Evolutionary conservation across 2,113 vertebrate species (phyloP).

Genomic region (Tauraco erythrolophus): DNA sequence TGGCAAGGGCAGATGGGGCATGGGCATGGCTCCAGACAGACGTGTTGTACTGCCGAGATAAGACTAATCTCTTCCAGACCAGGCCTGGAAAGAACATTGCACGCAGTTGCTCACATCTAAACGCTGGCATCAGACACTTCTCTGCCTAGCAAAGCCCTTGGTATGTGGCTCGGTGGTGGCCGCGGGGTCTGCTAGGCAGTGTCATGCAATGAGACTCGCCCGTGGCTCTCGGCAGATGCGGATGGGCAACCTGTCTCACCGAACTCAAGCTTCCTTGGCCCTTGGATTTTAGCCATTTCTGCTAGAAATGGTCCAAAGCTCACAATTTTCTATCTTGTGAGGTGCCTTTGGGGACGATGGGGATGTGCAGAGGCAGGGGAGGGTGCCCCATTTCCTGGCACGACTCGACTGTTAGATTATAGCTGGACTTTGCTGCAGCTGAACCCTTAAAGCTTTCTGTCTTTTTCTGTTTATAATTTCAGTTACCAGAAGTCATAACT

Average conservation of each 20-base stretch:
- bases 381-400: not conserved
- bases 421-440: not conserved
- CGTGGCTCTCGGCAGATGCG: fast-evolving
- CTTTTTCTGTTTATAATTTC: not conserved
- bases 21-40: fast-evolving
- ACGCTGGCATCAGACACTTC: fast-evolving
- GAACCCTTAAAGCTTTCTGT: not conserved
- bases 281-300: not conserved
- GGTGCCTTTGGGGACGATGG: fast-evolving
- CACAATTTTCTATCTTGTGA: not conserved
- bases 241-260: fast-evolving
- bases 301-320: not conserved
- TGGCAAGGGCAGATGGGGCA: fast-evolving
- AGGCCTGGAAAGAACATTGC: not conserved
- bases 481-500: not conserved
- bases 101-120: not conserved
- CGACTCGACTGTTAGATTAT: not conserved
- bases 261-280: fast-evolving
- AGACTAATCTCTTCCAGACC: not conserved
- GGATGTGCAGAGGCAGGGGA: not conserved
- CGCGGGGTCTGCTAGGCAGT: not conserved
- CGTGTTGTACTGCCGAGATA: fast-evolving
- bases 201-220: fast-evolving
- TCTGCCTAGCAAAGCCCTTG: not conserved
- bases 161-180: not conserved